Conservation (phyloP, 1,140 invertebrate species). For the Scylla paramamosain region DNA sequence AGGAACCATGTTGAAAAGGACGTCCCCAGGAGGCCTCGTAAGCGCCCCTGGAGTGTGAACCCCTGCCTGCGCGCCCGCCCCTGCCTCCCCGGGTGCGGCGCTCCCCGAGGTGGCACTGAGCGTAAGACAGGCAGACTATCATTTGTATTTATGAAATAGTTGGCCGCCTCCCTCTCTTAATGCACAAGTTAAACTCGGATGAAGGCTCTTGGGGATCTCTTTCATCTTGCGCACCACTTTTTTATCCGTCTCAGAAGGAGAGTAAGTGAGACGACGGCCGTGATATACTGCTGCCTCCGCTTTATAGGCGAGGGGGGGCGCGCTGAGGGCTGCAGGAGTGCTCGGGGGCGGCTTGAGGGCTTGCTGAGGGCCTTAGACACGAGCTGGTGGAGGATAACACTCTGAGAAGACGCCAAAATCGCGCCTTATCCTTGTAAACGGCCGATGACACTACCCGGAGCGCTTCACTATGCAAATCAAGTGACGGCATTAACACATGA, state of each 20-base stretch:
- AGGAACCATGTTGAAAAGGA: too few relatives aligned
- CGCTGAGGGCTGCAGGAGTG: background rate
- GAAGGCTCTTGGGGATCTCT: slow-evolving; percentile 61
- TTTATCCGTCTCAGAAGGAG: slow-evolving; percentile 75
- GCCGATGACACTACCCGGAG: slow-evolving; percentile 72
- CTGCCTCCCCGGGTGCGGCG: background rate
- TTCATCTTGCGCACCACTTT: slow-evolving; percentile 73
- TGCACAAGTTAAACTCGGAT: slow-evolving; percentile 74
- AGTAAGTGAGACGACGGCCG: slow-evolving; percentile 70
- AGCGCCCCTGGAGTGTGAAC: background rate
- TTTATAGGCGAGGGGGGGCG: slow-evolving; percentile 32
- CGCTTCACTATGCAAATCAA: slow-evolving; percentile 72
- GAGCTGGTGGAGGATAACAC: background rate
- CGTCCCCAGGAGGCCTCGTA: too few relatives aligned
- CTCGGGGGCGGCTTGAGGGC: background rate
- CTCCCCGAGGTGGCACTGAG: background rate
- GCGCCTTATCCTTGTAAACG: slow-evolving; percentile 59
- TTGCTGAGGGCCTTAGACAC: background rate
- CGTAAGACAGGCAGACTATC: slow-evolving; percentile 51
- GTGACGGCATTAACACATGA: slow-evolving; percentile 76
- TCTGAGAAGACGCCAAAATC: background rate
- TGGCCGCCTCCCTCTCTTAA: slow-evolving; percentile 64
- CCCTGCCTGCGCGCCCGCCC: background rate
- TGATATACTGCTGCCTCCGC: slow-evolving; percentile 62
- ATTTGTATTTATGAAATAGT: slow-evolving; percentile 76